Evolutionary conservation across 2,113 vertebrate species (phyloP), one percentile per base, ranked within the genome.

Genomic region (Caranx ignobilis): DNA sequence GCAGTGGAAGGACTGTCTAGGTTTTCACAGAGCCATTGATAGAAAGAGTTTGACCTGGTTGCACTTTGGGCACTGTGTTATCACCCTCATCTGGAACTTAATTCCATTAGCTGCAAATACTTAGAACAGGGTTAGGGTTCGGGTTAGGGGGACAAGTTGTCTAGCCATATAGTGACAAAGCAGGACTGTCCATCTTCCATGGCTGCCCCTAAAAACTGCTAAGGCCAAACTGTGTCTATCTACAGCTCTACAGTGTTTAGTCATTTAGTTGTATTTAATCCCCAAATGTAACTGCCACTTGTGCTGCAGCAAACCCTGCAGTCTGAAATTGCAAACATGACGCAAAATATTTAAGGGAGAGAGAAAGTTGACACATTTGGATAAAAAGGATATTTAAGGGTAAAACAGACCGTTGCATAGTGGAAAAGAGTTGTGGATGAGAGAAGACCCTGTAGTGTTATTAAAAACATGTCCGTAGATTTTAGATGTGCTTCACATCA

Each of bases 401-500:
- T 32, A 56, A 78, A 79, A 85, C 71, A 73, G 79, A 84, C 84
- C 87, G 84, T 78, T 79, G 79, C 50, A 16, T 62, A 80, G 77
- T 71, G 81, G 77, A 91, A 83, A 90, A 85, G 75, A 97, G 96
- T 96, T 97, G 96, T 96, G 92, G 90, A 89, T 94, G 95, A 96
- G 68, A 75, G 70, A 87, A 70, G 71, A 96, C 96, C 96, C 95
- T 97, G 95, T 97, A 97, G 96, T 97, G 94, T 94, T 91, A 92
- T 87, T 88, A 95, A 97, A 96, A 97, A 95, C 96, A 97, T 99
- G 97, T 98, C 96, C 90, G 97, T 98, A 99, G 97, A 88, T 95
- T 97, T 95, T 99, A 98, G 97, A 97, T 96, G 97, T 97, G 96
- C 96, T 97, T 96, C 97, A 98, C 97, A 98, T 98, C 97, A 96